Base-by-base conservation (phyloP, 2,888 invertebrate species). In the Thera obeliscata region DNA sequence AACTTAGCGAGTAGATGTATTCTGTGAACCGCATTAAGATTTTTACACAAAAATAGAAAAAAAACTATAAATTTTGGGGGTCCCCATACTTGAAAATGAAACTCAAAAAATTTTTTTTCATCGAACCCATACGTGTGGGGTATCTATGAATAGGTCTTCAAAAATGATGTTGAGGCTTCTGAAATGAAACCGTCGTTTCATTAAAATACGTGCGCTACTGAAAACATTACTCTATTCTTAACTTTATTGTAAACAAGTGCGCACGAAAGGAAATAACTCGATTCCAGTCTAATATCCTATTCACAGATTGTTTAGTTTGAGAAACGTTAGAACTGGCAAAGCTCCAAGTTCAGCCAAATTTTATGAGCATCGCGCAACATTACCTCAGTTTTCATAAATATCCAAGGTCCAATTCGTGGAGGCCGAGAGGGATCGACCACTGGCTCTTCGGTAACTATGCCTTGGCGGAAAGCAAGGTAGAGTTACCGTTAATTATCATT, bases 381-480 rank as follows among this genome's bases (percentile, higher is more conserved):
- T 91, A 90, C 88, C 89, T 90, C 91, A 88, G 85, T 85, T 89
- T 87, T 90, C 90, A 88, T 87, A 91, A 91, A 91, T 91, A 92
- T 82, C 86, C 89, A 89, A 90, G 89, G 90, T 78, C 71, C 71
- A 76, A 48, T 76, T 73, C 71, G 78, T 75, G 72, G 86, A 85
- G 83, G 83, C 85, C 86, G 80, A 78, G 77, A 72, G 81, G 76
- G 78, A 80, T 81, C 69, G 69, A 74, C 66, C 73, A 72, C 67
- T 64, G 61, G 68, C 38, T 56, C 61, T 61, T 67, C 74, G 52
- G 33, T 52, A 62, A 65, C 58, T 46, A 61, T 54, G 49, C 64
- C 50, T 46, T 58, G 36, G 5, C 4, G 2, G 7, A 22, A 52
- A 52, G 7, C 33, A 22, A 22, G 22, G 22, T 22, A 22, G 22